phyloP scores from a whole-genome alignment of 2,113 vertebrate genomes.

The Canis aureus region DNA sequence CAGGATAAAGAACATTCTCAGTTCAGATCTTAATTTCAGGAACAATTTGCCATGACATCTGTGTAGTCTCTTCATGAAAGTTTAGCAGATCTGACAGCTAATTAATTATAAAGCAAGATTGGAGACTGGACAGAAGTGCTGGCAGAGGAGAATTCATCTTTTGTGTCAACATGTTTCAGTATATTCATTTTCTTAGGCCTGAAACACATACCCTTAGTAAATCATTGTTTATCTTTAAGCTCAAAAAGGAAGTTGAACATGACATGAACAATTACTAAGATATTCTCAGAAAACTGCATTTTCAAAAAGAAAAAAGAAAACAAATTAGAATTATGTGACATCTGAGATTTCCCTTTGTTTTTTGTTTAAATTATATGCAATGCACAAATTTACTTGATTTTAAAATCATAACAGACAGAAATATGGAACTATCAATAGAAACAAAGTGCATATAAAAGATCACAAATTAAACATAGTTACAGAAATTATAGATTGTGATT shows the following conservation, averaged over 20 bases:
- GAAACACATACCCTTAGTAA: constrained; percentile 80
- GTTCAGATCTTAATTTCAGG: constrained; percentile 87
- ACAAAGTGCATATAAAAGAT: not conserved
- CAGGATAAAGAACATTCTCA: constrained; percentile 77
- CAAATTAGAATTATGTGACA: constrained; percentile 69
- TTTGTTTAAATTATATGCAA: fast-evolving
- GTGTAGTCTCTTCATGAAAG: constrained; percentile 73
- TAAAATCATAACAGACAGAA: constrained; percentile 36
- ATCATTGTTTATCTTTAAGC: constrained; percentile 84
- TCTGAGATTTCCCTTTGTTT: not conserved
- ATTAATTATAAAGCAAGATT: constrained; percentile 88
- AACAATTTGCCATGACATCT: constrained; percentile 83
- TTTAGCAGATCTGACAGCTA: constrained; percentile 88
- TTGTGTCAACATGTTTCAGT: constrained; percentile 81
- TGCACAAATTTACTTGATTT: not conserved
- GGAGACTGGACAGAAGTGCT: constrained; percentile 79
- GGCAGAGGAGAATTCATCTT: constrained; percentile 84
- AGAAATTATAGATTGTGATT: not conserved
- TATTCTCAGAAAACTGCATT: constrained; percentile 79
- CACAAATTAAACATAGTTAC: not conserved
- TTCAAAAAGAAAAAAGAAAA: constrained; percentile 73
- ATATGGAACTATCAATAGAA: not conserved
- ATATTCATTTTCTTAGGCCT: constrained; percentile 68
- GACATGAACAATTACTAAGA: constrained; percentile 86
- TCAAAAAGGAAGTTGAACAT: constrained; percentile 87